These are phyloP conservation scores for Molorchus minor DNA, from an alignment of 2,888 invertebrate species.

Conservation along the genomic window DNA sequence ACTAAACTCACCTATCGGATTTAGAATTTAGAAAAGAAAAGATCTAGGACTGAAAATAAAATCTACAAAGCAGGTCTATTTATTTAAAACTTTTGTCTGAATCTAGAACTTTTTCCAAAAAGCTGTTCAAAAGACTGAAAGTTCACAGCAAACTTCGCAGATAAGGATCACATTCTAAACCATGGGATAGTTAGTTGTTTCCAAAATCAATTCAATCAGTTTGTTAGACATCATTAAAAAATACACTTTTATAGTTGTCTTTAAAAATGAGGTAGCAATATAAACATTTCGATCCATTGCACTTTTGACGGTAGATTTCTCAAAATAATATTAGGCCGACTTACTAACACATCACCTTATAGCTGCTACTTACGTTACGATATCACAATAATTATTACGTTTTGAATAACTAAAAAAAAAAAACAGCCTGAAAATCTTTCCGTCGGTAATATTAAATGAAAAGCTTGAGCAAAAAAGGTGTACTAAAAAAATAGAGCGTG, in stretches of 20 bases:
- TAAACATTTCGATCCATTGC: conserved; percentile 5
- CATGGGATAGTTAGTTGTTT: no score
- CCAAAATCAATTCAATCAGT: no score
- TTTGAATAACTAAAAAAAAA: conserved; percentile 11
- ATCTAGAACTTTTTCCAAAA: no score
- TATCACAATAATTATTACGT: conserved; percentile 24
- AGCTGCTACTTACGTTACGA: conserved; percentile 20
- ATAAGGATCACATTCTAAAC: no score
- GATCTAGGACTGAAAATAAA: no score
- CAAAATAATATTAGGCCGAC: conserved; percentile 22
- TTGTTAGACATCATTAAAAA: no score
- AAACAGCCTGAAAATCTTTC: conserved; percentile 35
- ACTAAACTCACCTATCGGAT: no score
- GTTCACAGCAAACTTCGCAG: no score
- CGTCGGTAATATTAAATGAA: conserved; percentile 5
- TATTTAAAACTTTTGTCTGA: no score
- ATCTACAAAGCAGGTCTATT: no score
- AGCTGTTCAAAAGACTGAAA: no score
- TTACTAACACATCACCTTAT: conserved; percentile 12
- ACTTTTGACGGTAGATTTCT: neutral
- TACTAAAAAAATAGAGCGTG: conserved; percentile 31
- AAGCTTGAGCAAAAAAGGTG: conserved; percentile 30
- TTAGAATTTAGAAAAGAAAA: no score
- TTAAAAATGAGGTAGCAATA: conserved; percentile 2
- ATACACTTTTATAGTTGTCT: conserved; percentile 3